Evolutionary conservation across 2,113 vertebrate species (phyloP), one percentile per base, ranked within the genome.

Genomic region (Peromyscus maniculatus): DNA sequence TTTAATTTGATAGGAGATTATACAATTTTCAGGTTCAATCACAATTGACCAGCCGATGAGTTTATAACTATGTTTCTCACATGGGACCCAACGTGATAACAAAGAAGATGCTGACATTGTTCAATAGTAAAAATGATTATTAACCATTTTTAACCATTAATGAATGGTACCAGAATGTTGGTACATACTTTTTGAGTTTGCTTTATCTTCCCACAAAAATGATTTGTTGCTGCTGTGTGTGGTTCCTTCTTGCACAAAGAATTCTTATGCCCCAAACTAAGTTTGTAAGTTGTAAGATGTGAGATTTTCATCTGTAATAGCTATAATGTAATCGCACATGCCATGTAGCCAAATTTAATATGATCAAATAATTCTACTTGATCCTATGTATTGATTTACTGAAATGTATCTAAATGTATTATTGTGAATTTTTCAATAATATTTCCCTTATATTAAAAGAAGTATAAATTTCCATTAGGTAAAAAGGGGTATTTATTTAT

Each of bases 381-480:
- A 75, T 75, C 52, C 19, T 4, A 80, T 52, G 2, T 43, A 52
- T 55, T 77, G 24, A 74, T 21, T 71, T 71, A 71, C 16, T 75
- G 1, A 87, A 77, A 91, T 78, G 3, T 31, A 92, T 67, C 74
- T 87, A 89, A 94, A 87, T 67, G 21, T 94, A 39, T 1, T 94
- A 0, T 67, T 83, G 9, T 74, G 0, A 79, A 69, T 79, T 49
- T 59, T 91, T 89, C 1, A 74, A 22, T 49, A 89, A 10, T 49
- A 49, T 90, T 71, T 83, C 1, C 24, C 31, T 89, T 26, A 8
- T n/a, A 8, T 93, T 19, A 13, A 92, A 74, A 77, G 72, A 57
- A 78, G 57, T 74, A 31, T 69, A 89, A 91, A 33, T 94, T 5
- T 74, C 1, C 9, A 69, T 39, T 22, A 72, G 52, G 90, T 84